Percentiles rank a stretch among this genome's conserved stretches.
Conservation (phyloP, 2,797 vertebrate species). For the Petrocephalus sullivani region DNA sequence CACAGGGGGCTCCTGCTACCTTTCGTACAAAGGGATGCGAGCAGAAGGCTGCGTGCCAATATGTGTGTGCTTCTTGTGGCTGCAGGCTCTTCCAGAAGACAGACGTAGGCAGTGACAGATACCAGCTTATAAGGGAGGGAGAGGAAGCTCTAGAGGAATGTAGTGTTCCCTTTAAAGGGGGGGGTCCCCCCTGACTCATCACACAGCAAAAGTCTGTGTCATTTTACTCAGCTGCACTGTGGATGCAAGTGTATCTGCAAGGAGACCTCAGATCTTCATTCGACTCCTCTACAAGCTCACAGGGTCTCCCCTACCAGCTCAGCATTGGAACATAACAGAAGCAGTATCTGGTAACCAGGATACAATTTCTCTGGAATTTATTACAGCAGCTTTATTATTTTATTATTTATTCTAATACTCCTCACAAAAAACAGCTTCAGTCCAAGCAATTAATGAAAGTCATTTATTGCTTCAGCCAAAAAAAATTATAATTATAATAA, state of each 20-base stretch:
- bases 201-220: neutral
- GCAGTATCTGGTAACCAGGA: neutral
- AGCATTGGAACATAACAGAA: neutral
- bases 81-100: neutral
- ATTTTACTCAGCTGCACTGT: neutral
- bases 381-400: neutral
- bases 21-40: neutral
- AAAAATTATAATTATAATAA: neutral
- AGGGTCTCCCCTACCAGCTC: neutral
- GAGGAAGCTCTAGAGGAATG: neutral
- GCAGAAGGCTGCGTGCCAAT: neutral
- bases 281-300: neutral
- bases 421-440: neutral
- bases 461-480: conserved; percentile 5
- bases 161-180: conserved; percentile 1
- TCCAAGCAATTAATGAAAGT: neutral
- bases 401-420: neutral
- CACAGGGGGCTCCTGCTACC: neutral
- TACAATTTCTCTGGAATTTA: neutral
- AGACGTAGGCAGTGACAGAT: neutral
- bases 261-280: neutral
- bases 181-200: neutral
- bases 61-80: neutral
- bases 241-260: neutral
- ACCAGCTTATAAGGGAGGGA: neutral